A percentile compares a stretch with the other conserved stretches of the same genome.
Conservation (phyloP, 1,140 invertebrate species). For the Aleiodes sp. region DNA sequence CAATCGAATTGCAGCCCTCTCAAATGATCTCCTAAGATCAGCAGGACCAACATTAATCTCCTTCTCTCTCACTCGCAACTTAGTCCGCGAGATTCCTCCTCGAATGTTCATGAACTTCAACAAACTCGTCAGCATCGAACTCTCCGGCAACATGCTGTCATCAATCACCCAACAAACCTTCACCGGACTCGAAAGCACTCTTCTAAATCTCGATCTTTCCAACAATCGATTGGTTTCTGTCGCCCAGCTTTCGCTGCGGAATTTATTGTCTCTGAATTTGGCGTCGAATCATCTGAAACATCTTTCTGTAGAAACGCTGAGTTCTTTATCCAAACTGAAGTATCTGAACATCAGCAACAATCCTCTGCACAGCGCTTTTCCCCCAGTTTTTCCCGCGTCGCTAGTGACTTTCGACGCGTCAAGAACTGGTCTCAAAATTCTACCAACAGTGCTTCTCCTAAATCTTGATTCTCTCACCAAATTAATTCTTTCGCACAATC, state of each 20-base stretch:
- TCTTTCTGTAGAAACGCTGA: constrained; percentile 74
- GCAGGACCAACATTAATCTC: constrained; percentile 68
- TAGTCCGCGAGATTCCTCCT: constrained; percentile 84
- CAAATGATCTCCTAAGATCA: constrained; percentile 78
- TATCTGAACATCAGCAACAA: constrained; percentile 83
- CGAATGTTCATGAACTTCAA: constrained; percentile 82
- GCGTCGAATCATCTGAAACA: constrained; percentile 82
- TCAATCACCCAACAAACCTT: constrained; percentile 79
- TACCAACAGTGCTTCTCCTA: constrained; percentile 76
- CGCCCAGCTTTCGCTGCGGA: constrained; percentile 72
- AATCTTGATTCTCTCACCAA: constrained; percentile 73
- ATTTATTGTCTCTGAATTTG: constrained; percentile 77
- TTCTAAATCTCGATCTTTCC: constrained; percentile 78
- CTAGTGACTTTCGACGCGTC: constrained; percentile 79
- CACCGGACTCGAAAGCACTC: constrained; percentile 75
- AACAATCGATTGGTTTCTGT: constrained; percentile 79
- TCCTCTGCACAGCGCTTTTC: constrained; percentile 67
- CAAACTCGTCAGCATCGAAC: constrained; percentile 77
- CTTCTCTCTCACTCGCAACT: constrained; percentile 82
- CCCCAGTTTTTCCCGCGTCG: constrained; percentile 58
- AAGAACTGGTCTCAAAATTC: constrained; percentile 73
- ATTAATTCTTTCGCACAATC: constrained; percentile 75
- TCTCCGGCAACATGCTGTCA: constrained; percentile 81
- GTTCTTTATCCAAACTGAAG: constrained; percentile 73
- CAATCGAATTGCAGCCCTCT: constrained; percentile 87